phyloP scores from a whole-genome alignment of 2,888 invertebrate species.

The Dexiosoma caninum region DNA sequence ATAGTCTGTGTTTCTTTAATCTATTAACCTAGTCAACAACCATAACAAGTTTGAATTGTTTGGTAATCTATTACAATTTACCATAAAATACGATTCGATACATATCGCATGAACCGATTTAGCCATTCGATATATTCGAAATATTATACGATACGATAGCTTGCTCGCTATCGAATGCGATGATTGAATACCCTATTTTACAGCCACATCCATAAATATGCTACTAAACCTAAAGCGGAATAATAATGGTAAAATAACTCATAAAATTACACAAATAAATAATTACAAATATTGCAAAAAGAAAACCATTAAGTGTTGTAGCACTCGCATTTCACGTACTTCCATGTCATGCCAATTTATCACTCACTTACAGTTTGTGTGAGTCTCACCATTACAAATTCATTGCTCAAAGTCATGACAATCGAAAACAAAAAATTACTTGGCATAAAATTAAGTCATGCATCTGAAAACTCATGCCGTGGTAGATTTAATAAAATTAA shows the following conservation, averaged over 20 bases:
- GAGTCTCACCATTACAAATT: slow-evolving; percentile 15
- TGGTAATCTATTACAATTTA: too few relatives aligned
- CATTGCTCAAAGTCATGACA: slow-evolving; percentile 59
- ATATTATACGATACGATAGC: too few relatives aligned
- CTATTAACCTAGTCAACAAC: too few relatives aligned
- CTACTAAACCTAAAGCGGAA: neutral
- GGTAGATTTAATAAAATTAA: neutral
- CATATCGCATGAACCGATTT: too few relatives aligned
- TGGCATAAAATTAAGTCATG: slow-evolving; percentile 33
- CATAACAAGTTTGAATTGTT: too few relatives aligned
- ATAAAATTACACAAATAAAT: slow-evolving; percentile 17
- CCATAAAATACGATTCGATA: too few relatives aligned
- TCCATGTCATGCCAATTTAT: neutral
- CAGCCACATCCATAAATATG: neutral
- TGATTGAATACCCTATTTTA: too few relatives aligned
- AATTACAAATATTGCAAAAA: slow-evolving; percentile 35
- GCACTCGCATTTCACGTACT: neutral
- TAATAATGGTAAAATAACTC: neutral
- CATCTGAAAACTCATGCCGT: slow-evolving; percentile 14
- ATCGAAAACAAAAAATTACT: slow-evolving; percentile 34
- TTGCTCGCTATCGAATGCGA: too few relatives aligned
- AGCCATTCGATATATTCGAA: too few relatives aligned
- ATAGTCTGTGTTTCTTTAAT: too few relatives aligned
- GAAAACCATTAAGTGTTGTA: neutral
- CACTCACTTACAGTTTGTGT: neutral